Percentiles rank a stretch among this genome's conserved stretches.
phyloP scores from a whole-genome alignment of 2,888 invertebrate genomes.

The Autographa gamma region DNA sequence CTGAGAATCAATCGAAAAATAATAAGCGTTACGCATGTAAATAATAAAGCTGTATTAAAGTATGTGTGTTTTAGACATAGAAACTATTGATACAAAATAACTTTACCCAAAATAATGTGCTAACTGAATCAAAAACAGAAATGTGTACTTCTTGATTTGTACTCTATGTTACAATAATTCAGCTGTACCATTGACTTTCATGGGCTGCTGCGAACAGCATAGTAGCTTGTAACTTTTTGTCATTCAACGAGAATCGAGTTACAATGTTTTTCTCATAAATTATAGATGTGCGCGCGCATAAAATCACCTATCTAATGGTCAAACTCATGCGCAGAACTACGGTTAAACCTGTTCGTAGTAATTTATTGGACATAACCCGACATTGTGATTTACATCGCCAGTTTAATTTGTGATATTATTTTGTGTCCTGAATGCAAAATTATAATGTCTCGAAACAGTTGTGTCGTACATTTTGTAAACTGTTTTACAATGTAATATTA shows the following conservation, averaged over 20 bases:
- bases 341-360: constrained; percentile 41
- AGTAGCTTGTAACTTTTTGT: constrained; percentile 47
- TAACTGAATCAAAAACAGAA: not conserved
- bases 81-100: too few relatives aligned
- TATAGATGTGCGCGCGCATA: constrained; percentile 50
- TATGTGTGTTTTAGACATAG: too few relatives aligned
- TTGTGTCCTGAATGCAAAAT: constrained; percentile 46
- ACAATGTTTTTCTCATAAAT: constrained; percentile 58
- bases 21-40: too few relatives aligned
- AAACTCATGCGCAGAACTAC: constrained; percentile 33
- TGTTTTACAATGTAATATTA: constrained; percentile 51
- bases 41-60: too few relatives aligned
- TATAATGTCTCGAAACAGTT: constrained; percentile 50
- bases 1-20: too few relatives aligned
- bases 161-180: constrained; percentile 30
- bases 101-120: not conserved
- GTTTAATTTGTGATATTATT: constrained; percentile 57
- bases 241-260: constrained; percentile 49
- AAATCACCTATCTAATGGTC: constrained; percentile 51
- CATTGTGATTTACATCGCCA: constrained; percentile 47
- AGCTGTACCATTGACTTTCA: constrained; percentile 41
- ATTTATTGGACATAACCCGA: constrained; percentile 52
- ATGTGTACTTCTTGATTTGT: constrained; percentile 39
- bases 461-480: constrained; percentile 44
- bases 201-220: constrained; percentile 33